Evolutionary conservation across 1,140 invertebrate genomes (phyloP).

Genomic region (Sesamia nonagrioides): DNA sequence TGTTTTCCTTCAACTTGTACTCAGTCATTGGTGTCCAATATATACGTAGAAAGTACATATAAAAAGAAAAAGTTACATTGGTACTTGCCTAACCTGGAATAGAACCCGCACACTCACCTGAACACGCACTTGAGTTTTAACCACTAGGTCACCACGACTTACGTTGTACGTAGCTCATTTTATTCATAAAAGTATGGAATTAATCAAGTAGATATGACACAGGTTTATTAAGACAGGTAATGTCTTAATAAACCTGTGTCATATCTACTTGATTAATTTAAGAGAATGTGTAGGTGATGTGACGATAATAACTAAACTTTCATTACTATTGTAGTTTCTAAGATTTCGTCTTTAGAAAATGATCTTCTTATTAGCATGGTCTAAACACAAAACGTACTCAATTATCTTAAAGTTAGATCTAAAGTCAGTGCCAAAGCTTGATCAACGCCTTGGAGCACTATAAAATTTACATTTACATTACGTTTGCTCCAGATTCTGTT

Average conservation of each 20-base stretch:
- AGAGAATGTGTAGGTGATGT: not conserved
- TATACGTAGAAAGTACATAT: no score
- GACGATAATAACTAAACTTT: not conserved
- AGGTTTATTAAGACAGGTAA: not conserved
- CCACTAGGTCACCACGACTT: no score
- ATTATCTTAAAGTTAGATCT: slow-evolving; percentile 60
- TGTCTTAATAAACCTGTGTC: not conserved
- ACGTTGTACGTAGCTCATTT: no score
- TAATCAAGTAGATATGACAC: not conserved
- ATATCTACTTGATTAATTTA: not conserved
- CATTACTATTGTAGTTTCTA: not conserved
- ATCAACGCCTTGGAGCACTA: slow-evolving; percentile 57
- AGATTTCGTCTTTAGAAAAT: slow-evolving; percentile 1
- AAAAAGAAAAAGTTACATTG: no score
- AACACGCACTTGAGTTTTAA: no score
- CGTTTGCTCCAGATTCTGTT: slow-evolving; percentile 77
- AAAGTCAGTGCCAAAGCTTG: slow-evolving; percentile 56
- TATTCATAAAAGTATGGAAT: not conserved
- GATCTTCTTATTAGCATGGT: slow-evolving; percentile 1
- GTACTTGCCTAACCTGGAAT: no score
- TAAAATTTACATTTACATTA: slow-evolving; percentile 79
- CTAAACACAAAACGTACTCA: slow-evolving; percentile 4
- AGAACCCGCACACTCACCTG: no score
- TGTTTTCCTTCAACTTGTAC: no score
- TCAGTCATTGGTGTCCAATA: no score